Base-by-base conservation (phyloP, 2,888 invertebrate species). In the Eupelmus urozonus region DNA sequence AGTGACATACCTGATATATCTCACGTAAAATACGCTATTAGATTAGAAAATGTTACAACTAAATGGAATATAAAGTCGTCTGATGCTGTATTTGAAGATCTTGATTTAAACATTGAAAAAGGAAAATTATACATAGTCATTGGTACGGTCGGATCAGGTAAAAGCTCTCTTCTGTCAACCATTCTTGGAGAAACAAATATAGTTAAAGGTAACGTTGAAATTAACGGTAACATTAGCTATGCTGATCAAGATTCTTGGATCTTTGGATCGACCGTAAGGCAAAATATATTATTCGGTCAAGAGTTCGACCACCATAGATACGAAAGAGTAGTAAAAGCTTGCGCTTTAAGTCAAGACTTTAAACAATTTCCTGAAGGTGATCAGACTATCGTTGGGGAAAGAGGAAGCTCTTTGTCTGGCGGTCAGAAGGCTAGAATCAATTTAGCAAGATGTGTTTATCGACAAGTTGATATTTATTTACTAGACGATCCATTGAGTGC, bases 241-340 rank as follows among this genome's bases (percentile, higher is more conserved):
- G 95, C 96, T 0, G 92, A 94, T 81, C 96, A 97, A 89, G 96
- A 97, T 87, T 93, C 97, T 13, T 97, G 97, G 97, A 93, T 95
- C 0, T 95, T 95, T 86, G 94, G 94, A 0, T 92, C 93, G n/a
- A 94, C 95, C 0, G 92, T 97, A 0, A 91, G 95, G 69, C 96
- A 97, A 86, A 98, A 97, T 90, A 96, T 97, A 84, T 88, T 95
- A n/a, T 97, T 97, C 88, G 97, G 97, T 0, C 90, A 92, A 82
- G 90, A 92, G 0, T 94, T 91, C 85, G 92, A 94, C 79, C 91
- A 92, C 62, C 91, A 91, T 73, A 91, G 93, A 84, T 94, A 94
- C 70, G 88, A 89, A 40, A 85, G 84, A 11, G 89, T 90, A 0
- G 82, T 93, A 0, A 90, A 90, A 65, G 90, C 86, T 0, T 90